Evolutionary conservation across 2,888 invertebrate species (phyloP), one percentile per base, ranked within the genome.

Genomic region (Ornithoptera alexandrae): DNA sequence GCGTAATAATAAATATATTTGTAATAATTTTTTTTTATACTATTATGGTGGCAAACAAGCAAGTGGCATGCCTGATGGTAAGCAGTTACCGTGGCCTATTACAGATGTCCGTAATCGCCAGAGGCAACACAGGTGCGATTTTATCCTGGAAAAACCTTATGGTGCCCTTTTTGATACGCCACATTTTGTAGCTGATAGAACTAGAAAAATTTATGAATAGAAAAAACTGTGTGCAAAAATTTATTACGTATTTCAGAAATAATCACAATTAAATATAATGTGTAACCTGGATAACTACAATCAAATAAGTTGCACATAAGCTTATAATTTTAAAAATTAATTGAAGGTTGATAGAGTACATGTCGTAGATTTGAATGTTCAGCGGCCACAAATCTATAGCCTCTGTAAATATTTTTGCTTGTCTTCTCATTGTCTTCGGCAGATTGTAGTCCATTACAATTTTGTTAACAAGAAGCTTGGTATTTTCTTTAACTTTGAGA

Each of bases 391-490:
- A 82, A 46, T 88, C 83, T 18, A 87, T 80, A 1, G 85, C 69
- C 62, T 87, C 83, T 83, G 87, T 84, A 67, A 90, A 89, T 3
- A 84, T 82, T 74, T 90, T 89, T 3, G 87, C 88, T 75, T 88
- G 86, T 8, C 83, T 75, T 64, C 89, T 77, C 80, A 85, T 84
- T 1, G 73, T 74, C 68, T 79, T 82, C 1, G 88, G 87, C 7
- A 88, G 76, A 30, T 82, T 80, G 65, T 89, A 89, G 73, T 88
- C 84, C 85, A 88, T 88, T 42, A 89, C 82, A 2, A 90, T 68
- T 71, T 88, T 84, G 69, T 87, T 89, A 1, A 89, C 80, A 39
- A 88, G 75, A 46, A 83, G 74, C 71, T 83, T 86, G 0, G 85
- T 87, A 20, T 81, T 82, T 17, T 88, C 80, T n/a, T 80, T 79